Evolutionary conservation across 2,797 vertebrate genomes (phyloP).

Genomic region (Phoebastria nigripes): DNA sequence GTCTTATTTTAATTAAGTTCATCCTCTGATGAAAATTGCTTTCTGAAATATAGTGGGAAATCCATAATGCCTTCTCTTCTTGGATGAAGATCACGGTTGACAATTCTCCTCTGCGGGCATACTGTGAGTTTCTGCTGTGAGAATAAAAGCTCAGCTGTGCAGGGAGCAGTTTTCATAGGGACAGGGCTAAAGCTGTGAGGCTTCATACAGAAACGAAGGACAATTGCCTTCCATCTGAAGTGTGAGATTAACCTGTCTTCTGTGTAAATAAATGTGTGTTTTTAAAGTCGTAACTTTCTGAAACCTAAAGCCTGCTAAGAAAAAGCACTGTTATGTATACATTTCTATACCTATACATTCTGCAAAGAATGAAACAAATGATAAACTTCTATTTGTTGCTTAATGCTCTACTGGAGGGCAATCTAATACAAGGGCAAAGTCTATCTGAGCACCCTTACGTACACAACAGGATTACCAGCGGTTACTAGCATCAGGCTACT

Average conservation of each 20-base stretch:
- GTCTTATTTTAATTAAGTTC: slow-evolving; percentile 58
- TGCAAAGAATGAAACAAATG: not conserved
- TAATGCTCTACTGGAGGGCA: not conserved
- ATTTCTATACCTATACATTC: rapidly evolving
- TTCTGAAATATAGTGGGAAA: slow-evolving; percentile 43
- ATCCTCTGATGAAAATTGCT: slow-evolving; percentile 52
- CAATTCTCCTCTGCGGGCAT: not conserved
- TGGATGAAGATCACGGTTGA: not conserved
- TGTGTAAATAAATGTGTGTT: not conserved
- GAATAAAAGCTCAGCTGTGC: not conserved
- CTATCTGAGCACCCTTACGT: not conserved
- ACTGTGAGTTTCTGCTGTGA: not conserved
- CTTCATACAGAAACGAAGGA: not conserved
- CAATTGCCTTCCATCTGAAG: not conserved
- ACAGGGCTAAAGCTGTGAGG: not conserved
- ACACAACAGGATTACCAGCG: not conserved
- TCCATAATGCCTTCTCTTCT: not conserved
- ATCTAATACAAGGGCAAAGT: not conserved
- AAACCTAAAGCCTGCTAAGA: not conserved
- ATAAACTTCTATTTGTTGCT: not conserved
- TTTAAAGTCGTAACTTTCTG: rapidly evolving
- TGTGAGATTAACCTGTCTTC: not conserved
- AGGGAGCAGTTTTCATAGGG: not conserved
- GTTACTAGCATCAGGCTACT: not conserved
- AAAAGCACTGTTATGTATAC: rapidly evolving